Evolutionary conservation across 1,140 invertebrate species (phyloP).

Genomic region (Bombus difficillimus): DNA sequence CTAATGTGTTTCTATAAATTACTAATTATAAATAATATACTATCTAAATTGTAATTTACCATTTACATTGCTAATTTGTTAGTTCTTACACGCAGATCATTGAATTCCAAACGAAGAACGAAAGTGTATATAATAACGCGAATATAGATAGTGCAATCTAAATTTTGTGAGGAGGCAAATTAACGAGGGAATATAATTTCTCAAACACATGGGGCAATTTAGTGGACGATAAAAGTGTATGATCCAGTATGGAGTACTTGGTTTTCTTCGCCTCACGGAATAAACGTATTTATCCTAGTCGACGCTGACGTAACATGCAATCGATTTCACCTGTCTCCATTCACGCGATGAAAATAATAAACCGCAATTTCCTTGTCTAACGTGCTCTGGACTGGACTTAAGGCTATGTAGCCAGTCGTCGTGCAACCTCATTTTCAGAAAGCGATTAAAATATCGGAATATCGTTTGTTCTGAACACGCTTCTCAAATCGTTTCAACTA

Average conservation of each 20-base stretch:
- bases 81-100: no score
- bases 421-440: no score
- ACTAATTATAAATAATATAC: no score
- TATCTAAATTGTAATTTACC: no score
- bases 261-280: background rate
- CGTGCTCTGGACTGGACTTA: background rate
- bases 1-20: no score
- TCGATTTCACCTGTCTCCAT: conserved; percentile 44
- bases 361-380: conserved; percentile 23
- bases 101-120: no score
- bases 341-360: conserved; percentile 41
- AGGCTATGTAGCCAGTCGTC: background rate
- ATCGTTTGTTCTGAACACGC: no score
- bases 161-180: background rate
- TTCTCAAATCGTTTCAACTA: no score
- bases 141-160: no score
- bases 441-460: no score
- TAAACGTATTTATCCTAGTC: conserved; percentile 16
- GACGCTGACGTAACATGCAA: conserved; percentile 23
- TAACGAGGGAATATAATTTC: background rate
- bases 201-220: background rate
- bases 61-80: no score
- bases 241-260: background rate
- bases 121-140: no score
- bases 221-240: background rate